Evolutionary conservation across 2,797 vertebrate genomes (phyloP).

Genomic region (Acipenser oxyrinchus): DNA sequence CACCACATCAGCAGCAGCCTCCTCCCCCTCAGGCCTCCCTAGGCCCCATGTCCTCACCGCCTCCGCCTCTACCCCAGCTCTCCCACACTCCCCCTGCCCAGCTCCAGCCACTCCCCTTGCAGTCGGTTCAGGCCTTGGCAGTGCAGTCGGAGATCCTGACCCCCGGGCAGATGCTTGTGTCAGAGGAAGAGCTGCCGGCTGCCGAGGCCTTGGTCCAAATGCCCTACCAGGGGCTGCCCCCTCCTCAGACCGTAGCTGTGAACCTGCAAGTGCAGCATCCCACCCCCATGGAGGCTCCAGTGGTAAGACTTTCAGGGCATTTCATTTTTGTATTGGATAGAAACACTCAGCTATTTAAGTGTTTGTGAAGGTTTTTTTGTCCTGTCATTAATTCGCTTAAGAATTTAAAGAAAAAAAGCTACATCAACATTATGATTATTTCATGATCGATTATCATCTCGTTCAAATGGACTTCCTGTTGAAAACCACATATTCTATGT

Average conservation of each 20-base stretch:
- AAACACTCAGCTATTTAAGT: background rate
- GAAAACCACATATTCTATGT: too few relatives aligned
- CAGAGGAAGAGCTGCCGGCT: slow-evolving; percentile 66
- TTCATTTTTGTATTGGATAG: background rate
- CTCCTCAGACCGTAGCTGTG: slow-evolving; percentile 63
- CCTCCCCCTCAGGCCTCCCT: slow-evolving; percentile 45
- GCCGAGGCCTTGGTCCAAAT: slow-evolving; percentile 69
- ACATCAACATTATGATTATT: too few relatives aligned
- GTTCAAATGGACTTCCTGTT: background rate
- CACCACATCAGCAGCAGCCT: slow-evolving; percentile 49
- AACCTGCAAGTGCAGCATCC: slow-evolving; percentile 72
- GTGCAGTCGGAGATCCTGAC: slow-evolving; percentile 68
- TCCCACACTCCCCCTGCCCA: slow-evolving; percentile 52
- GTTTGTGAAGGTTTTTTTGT: slow-evolving; percentile 7
- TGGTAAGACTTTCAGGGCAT: slow-evolving; percentile 47
- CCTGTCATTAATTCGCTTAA: background rate
- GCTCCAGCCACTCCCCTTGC: slow-evolving; percentile 52
- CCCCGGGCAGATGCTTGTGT: slow-evolving; percentile 59
- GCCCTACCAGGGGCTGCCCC: slow-evolving; percentile 66
- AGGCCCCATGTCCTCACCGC: slow-evolving; percentile 50
- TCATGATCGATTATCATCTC: too few relatives aligned
- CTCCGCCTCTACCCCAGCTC: slow-evolving; percentile 52
- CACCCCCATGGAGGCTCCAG: slow-evolving; percentile 53
- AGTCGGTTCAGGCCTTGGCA: slow-evolving; percentile 59
- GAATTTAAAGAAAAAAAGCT: too few relatives aligned